These are phyloP conservation scores for Kuschelorhynchus macadamiae DNA, from an alignment of 2,888 invertebrate genomes.

Conservation along the genomic window DNA sequence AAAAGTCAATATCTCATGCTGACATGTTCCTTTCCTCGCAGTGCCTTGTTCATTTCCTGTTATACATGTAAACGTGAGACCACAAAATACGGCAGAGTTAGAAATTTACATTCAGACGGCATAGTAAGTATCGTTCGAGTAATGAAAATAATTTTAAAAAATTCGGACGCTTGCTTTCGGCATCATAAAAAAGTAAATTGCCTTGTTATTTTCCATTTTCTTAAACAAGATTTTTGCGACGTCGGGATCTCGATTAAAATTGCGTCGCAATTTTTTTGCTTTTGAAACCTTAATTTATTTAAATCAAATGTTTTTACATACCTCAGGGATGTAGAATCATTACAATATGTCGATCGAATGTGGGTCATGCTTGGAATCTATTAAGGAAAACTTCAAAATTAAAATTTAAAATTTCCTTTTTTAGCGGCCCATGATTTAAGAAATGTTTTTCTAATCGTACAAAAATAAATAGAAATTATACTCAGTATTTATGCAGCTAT, in stretches of 20 bases:
- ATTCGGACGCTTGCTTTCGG: slow-evolving; percentile 24
- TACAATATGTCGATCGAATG: neutral
- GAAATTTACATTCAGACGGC: slow-evolving; percentile 47
- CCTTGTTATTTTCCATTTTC: slow-evolving; percentile 43
- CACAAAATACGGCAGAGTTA: slow-evolving; percentile 31
- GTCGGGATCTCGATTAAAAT: slow-evolving; percentile 22
- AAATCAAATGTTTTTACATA: slow-evolving; percentile 6
- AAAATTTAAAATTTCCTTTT: too few relatives aligned
- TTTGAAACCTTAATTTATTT: slow-evolving; percentile 4
- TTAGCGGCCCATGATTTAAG: too few relatives aligned
- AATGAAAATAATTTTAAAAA: slow-evolving; percentile 46
- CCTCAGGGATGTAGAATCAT: too few relatives aligned
- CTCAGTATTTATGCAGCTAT: too few relatives aligned
- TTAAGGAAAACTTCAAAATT: too few relatives aligned
- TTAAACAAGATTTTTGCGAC: slow-evolving; percentile 39
- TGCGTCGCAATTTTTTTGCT: slow-evolving; percentile 26
- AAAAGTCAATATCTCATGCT: slow-evolving; percentile 59
- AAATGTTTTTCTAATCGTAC: too few relatives aligned
- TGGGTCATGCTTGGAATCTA: too few relatives aligned
- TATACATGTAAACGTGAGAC: slow-evolving; percentile 44
- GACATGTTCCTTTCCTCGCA: slow-evolving; percentile 57
- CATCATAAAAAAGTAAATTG: slow-evolving; percentile 42
- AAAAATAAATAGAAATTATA: too few relatives aligned
- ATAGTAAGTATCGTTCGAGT: slow-evolving; percentile 40
- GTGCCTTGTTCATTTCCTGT: slow-evolving; percentile 57